A percentile compares a stretch with the other conserved stretches of the same genome.
phyloP scores from a whole-genome alignment of 2,797 vertebrate species.

The Gephyroberyx darwinii region DNA sequence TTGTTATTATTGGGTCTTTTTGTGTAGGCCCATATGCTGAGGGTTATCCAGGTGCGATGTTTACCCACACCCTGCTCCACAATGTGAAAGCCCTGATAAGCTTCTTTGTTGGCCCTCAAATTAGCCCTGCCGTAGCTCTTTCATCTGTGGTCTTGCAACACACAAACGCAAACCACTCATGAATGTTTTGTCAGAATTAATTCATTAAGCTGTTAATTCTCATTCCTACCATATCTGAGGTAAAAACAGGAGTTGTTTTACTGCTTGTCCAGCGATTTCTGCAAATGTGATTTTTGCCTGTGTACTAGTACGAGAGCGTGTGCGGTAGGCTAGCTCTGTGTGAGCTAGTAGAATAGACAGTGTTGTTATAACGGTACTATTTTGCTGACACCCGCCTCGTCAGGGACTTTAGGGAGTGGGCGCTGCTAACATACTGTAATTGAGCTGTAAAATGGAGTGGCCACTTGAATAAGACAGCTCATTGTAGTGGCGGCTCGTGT shows the following conservation, averaged over 20 bases:
- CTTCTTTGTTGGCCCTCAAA: not conserved
- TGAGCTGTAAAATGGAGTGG: slow-evolving; percentile 50
- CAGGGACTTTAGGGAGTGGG: slow-evolving; percentile 12
- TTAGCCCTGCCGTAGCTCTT: not conserved
- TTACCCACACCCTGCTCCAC: not conserved
- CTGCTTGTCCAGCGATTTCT: slow-evolving; percentile 2
- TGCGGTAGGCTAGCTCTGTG: not conserved
- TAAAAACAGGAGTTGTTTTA: slow-evolving; percentile 14
- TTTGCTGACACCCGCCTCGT: not conserved
- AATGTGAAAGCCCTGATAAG: slow-evolving; percentile 12
- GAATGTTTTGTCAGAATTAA: slow-evolving; percentile 22
- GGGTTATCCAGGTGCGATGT: slow-evolving; percentile 11
- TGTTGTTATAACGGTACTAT: slow-evolving; percentile 21
- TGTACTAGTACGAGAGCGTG: not conserved
- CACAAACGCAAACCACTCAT: not conserved
- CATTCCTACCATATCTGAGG: not conserved
- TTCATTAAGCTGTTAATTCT: slow-evolving; percentile 8
- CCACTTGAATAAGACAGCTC: slow-evolving; percentile 53
- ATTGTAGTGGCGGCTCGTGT: slow-evolving; percentile 41
- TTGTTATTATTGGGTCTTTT: not conserved
- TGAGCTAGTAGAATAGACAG: not conserved
- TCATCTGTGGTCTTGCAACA: not conserved
- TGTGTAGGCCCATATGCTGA: not conserved
- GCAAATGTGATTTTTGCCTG: not conserved
- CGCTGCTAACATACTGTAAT: slow-evolving; percentile 23